phyloP scores from a whole-genome alignment of 2,797 vertebrate species.

The Acanthopagrus latus region DNA sequence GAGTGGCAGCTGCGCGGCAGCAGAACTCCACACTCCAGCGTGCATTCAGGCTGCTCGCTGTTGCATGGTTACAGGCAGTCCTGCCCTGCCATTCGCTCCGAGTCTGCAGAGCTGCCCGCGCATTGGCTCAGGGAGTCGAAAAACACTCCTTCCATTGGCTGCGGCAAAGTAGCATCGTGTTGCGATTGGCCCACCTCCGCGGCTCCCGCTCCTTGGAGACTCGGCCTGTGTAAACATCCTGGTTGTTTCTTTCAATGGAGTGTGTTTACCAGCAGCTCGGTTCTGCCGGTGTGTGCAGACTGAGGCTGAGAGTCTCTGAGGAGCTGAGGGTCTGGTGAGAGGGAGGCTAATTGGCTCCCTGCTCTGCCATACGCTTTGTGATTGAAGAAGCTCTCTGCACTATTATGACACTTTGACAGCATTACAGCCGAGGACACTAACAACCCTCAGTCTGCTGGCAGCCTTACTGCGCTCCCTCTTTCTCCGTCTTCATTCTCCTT shows the following conservation, averaged over 20 bases:
- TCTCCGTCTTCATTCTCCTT: slow-evolving; percentile 26
- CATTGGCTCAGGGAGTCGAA: slow-evolving; percentile 71
- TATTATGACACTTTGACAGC: slow-evolving; percentile 77
- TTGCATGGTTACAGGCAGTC: slow-evolving; percentile 87
- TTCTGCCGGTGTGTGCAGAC: slow-evolving; percentile 61
- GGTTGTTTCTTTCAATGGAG: slow-evolving; percentile 81
- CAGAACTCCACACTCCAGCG: slow-evolving; percentile 59
- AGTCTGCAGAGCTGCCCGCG: slow-evolving; percentile 35
- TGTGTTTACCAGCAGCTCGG: slow-evolving; percentile 74
- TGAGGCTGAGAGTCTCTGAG: slow-evolving; percentile 71
- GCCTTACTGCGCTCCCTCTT: slow-evolving; percentile 25
- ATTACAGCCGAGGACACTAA: slow-evolving; percentile 63
- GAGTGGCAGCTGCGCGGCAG: slow-evolving; percentile 68
- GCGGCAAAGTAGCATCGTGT: slow-evolving; percentile 15
- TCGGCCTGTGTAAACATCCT: slow-evolving; percentile 80
- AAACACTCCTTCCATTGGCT: slow-evolving; percentile 74
- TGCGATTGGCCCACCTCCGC: slow-evolving; percentile 73
- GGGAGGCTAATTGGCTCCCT: slow-evolving; percentile 79
- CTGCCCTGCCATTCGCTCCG: slow-evolving; percentile 75
- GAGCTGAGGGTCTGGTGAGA: slow-evolving; percentile 70
- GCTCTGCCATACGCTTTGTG: slow-evolving; percentile 55
- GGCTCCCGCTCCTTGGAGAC: slow-evolving; percentile 77
- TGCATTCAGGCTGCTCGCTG: slow-evolving; percentile 74
- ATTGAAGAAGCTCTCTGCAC: slow-evolving; percentile 67
- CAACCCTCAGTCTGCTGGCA: slow-evolving; percentile 59